Evolutionary conservation across 2,888 invertebrate genomes (phyloP), one percentile per base, ranked within the genome.

Genomic region (Celastrina argiolus): DNA sequence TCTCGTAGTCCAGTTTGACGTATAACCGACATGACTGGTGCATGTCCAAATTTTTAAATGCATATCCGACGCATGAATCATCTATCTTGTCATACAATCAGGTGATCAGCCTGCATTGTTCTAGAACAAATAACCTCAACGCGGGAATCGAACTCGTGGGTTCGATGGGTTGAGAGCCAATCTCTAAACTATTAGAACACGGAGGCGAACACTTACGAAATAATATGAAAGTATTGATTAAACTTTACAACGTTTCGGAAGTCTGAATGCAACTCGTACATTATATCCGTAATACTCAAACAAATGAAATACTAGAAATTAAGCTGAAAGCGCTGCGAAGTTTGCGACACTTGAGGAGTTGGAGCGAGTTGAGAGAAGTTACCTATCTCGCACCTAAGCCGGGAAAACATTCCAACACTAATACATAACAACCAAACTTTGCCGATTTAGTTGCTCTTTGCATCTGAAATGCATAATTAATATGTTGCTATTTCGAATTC

Each of bases 331-430:
- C 39, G 36, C 22, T 22, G 3, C 36, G 12, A 61, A 61, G 39
- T 61, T 36, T 14, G 39, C 31, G 34, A 61, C 61, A 61, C 39
- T 61, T 39, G 61, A 7, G 36, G 18, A 39, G 39, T 61, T 61
- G 18, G 16, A 10, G 1, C 1, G 28, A 28, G 22, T 56, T 56
- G 56, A 26, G 2, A 34, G 18, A 59, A 59, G 59, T 59, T 61
- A 34, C 61, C 34, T 61, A 61, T 18, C 39, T 61, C 39, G 22
- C 61, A 61, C 36, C 34, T 61, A 61, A 61, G 36, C 61, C 36
- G 31, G 10, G n/a, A n/a, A 28, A 34, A 18, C 61, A 61, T 61
- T 61, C 28, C 39, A 36, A 16, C 59, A 34, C 61, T 51, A 51
- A 51, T 51, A 51, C 22, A 26, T 51, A 59, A 18, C 58, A 2